Evolutionary conservation across 1,140 invertebrate genomes (phyloP), one percentile per base, ranked within the genome.

Genomic region (Chelonus insularis): DNA sequence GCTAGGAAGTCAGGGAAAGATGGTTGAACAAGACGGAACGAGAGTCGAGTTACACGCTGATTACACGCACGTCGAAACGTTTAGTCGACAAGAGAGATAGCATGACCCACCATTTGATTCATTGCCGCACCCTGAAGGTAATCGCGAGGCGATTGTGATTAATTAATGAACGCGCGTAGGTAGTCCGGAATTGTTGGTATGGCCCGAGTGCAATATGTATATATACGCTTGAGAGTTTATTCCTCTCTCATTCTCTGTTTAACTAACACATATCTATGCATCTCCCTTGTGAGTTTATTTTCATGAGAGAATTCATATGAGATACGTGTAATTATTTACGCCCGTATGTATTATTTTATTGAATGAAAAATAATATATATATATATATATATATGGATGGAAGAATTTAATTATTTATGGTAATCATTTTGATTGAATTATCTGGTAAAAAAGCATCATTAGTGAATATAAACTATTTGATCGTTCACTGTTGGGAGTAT

Each of bases 71-170:
- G 52, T 55, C 34, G 52, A 11, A 55, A 37, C 21, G 29, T 25
- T 51, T 51, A 14, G 48, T 11, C 11, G 8, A 43, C 23, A 12
- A 51, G 36, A 47, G 37, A 54, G 36, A 39, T 25, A 47, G 14
- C 36, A 32, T 5, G 12, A 52, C 20, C 18, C 34, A 18, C 51
- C 59, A 21, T 61, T 61, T 61, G 59, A 61, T 61, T 61, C 59
- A 61, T 61, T 51, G 57, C 57, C 47, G 57, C 58, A 39, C 39
- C 50, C 51, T 34, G 51, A 54, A 48, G 45, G 59, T 61, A 61
- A 61, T 61, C 59, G 51, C 59, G 14, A 43, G 59, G 51, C 51
- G 59, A 61, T 61, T 61, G 59, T 61, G 59, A 61, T 61, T 61
- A 61, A 61, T 61, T 61, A 55, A 61, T 32, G 51, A 54, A 61